These are phyloP conservation scores for Syngnathus typhle DNA, from an alignment of 2,113 vertebrate species.

Conservation along the genomic window DNA sequence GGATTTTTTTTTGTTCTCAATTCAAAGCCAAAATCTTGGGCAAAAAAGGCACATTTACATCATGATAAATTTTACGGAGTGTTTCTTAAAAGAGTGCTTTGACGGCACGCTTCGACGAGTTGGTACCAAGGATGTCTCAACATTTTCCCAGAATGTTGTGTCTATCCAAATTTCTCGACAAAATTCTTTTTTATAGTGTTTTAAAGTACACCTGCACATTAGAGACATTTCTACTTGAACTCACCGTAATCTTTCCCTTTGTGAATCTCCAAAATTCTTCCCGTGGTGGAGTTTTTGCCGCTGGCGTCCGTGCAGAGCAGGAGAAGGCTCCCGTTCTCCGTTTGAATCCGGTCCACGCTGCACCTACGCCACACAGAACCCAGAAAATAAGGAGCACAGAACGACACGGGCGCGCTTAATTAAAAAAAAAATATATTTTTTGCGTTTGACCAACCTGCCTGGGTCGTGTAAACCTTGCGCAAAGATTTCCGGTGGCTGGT, in stretches of 20 bases:
- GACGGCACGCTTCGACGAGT: too few species aligned
- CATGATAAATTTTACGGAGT: slow-evolving; percentile 1
- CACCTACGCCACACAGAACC: slow-evolving; percentile 71
- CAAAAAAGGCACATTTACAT: slow-evolving; percentile 10
- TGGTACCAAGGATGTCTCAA: too few species aligned
- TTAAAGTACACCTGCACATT: too few species aligned
- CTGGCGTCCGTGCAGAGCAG: slow-evolving; percentile 92
- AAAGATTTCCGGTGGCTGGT: slow-evolving; percentile 97
- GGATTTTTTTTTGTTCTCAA: slow-evolving; percentile 22
- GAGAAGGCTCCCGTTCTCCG: slow-evolving; percentile 84
- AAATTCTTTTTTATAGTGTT: too few species aligned
- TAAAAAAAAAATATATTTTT: neutral
- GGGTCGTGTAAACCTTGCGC: slow-evolving; percentile 95
- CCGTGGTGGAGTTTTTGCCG: slow-evolving; percentile 84
- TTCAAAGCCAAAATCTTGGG: slow-evolving; percentile 12
- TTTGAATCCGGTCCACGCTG: slow-evolving; percentile 83
- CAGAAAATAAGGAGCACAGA: slow-evolving; percentile 5
- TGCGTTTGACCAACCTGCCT: slow-evolving; percentile 81
- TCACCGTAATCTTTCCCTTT: slow-evolving; percentile 96
- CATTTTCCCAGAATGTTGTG: too few species aligned
- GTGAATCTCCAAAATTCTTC: slow-evolving; percentile 89
- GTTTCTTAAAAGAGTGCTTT: neutral
- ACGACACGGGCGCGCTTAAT: neutral
- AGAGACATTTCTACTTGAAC: slow-evolving; percentile 32
- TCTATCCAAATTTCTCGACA: too few species aligned